These are phyloP conservation scores for Thereva unica DNA, from an alignment of 2,888 invertebrate genomes.

Conservation along the genomic window DNA sequence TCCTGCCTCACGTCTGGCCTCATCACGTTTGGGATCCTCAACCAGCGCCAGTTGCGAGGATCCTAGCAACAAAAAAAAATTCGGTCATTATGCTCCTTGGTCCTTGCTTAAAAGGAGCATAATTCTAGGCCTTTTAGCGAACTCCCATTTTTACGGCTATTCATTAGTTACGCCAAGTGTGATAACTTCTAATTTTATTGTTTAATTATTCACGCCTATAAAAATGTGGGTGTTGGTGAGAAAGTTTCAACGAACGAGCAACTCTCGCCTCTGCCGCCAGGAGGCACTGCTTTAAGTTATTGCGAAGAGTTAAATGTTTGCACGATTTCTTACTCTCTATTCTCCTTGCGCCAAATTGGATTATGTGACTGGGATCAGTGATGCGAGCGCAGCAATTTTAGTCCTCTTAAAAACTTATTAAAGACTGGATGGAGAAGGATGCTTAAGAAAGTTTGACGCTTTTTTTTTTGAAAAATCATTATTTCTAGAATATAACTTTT, in stretches of 20 bases:
- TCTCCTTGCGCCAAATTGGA: constrained; percentile 26
- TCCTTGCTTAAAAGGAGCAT: constrained; percentile 4
- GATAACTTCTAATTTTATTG: constrained; percentile 40
- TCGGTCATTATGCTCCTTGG: constrained; percentile 17
- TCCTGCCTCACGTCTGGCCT: no score
- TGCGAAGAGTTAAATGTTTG: neutral
- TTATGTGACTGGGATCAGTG: constrained; percentile 34
- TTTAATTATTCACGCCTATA: constrained; percentile 33
- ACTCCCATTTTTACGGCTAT: constrained; percentile 12
- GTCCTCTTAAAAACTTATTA: constrained; percentile 7
- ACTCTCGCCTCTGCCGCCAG: neutral
- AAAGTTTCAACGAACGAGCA: constrained; percentile 4
- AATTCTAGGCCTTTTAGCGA: constrained; percentile 17
- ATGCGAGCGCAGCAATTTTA: constrained; percentile 9
- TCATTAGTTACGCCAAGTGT: constrained; percentile 13
- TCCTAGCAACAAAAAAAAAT: neutral
- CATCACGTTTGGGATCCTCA: no score
- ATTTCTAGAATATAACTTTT: no score
- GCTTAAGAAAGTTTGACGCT: no score
- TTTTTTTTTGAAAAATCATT: no score
- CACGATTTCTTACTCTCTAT: constrained; percentile 8
- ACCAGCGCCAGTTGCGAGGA: no score
- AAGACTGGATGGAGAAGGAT: neutral
- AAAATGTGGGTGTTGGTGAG: constrained; percentile 12
- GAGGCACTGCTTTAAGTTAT: neutral